Base-by-base conservation (phyloP, 2,888 invertebrate species). In the Acrobasis suavella region DNA sequence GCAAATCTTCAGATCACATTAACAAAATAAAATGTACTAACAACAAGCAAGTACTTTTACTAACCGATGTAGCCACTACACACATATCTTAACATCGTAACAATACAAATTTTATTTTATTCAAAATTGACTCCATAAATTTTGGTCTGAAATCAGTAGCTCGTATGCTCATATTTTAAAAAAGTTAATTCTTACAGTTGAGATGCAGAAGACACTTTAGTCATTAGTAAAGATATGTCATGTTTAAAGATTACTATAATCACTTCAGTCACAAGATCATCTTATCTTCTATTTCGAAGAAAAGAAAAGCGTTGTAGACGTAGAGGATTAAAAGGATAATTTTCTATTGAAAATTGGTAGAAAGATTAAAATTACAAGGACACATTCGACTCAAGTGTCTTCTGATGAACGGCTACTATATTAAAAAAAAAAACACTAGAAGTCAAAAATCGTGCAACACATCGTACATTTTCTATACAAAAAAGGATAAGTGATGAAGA, bases 51-150 rank as follows among this genome's bases (percentile, higher is more conserved):
- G 75, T 76, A 71, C 75, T 72, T 42, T 46, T 77, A 78, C 69
- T 80, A 80, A 79, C 73, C 76, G 75, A 76, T 80, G 76, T 80
- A 86, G 81, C 80, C 77, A 85, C 83, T 86, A 79, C 82, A 78
- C 65, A 67, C 64, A 55, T 76, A 78, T 72, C 77, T 82, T 83
- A 85, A 82, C 72, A 79, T 86, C 84, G 84, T 89, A 86, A 82
- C 78, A 84, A 82, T 77, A 77, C 74, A 80, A 75, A 83, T 79
- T 77, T 73, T 80, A 78, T 76, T 84, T 86, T 87, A 87, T 86
- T 85, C 81, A 82, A 87, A 91, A 91, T 92, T 91, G 92, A 91
- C 91, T 87, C 80, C 14, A 75, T 84, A 85, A 80, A 82, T 79
- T 22, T 91, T 89, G 89, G 89, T 90, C 86, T 85, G 82, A 76